Evolutionary conservation across 2,113 vertebrate species (phyloP).

Genomic region (Lucifuga dentata): DNA sequence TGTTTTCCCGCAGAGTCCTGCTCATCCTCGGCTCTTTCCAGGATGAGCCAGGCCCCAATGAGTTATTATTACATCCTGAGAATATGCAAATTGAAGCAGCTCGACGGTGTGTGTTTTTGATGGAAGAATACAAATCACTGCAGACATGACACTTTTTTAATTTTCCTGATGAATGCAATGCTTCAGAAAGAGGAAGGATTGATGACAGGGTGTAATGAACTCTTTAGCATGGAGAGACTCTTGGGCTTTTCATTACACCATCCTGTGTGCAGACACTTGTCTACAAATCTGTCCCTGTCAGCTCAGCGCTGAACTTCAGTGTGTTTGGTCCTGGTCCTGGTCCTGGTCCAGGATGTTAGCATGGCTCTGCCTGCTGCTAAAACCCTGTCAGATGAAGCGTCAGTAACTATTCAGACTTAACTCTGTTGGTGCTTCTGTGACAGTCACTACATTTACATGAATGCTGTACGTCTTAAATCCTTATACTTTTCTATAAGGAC

Average conservation of each 20-base stretch:
- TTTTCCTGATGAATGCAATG: constrained; percentile 80
- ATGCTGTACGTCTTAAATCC: no score
- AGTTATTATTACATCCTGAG: constrained; percentile 74
- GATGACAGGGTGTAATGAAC: constrained; percentile 72
- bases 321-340: rapidly evolving
- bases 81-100: constrained; percentile 78
- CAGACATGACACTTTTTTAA: constrained; percentile 82
- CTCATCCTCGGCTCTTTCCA: constrained; percentile 29
- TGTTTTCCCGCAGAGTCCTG: constrained; percentile 33
- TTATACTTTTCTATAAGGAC: no score
- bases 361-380: no score
- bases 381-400: no score
- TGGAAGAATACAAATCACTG: constrained; percentile 79
- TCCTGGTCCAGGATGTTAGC: no score
- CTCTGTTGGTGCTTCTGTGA: no score
- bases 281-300: constrained; percentile 22
- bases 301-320: background rate
- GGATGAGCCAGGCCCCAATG: constrained; percentile 48
- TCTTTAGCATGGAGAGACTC: constrained; percentile 57
- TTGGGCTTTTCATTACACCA: constrained; percentile 41
- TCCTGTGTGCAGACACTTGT: constrained; percentile 19
- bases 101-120: constrained; percentile 76
- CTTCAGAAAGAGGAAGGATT: constrained; percentile 75
- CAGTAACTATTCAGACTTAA: no score
- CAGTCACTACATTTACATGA: no score